Evolutionary conservation across 2,888 invertebrate species (phyloP).

Genomic region (Dusona sp.): DNA sequence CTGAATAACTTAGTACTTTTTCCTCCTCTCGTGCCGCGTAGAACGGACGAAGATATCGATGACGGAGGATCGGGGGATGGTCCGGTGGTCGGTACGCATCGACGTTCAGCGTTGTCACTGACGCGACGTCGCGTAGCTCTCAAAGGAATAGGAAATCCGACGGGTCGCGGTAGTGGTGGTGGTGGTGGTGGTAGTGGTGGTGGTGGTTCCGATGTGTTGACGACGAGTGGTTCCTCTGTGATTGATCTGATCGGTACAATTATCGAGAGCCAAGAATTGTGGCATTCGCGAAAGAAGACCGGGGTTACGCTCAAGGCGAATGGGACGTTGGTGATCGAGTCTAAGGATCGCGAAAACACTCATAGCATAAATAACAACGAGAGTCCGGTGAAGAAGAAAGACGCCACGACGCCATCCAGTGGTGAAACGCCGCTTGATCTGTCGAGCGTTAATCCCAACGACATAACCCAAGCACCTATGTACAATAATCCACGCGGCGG

Average conservation of each 20-base stretch:
- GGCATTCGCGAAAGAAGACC: constrained; percentile 88
- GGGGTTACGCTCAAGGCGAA: constrained; percentile 87
- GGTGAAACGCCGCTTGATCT: constrained; percentile 76
- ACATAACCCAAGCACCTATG: constrained; percentile 87
- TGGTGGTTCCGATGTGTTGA: not conserved
- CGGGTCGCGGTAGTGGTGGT: not conserved
- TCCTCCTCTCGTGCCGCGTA: constrained; percentile 51
- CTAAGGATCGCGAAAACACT: constrained; percentile 68
- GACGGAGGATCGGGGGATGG: constrained; percentile 73
- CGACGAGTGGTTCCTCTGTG: constrained; percentile 42
- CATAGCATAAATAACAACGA: constrained; percentile 75
- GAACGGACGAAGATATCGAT: constrained; percentile 75
- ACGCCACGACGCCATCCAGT: constrained; percentile 44
- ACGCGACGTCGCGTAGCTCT: constrained; percentile 79
- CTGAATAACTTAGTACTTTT: constrained; percentile 15
- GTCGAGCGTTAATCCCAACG: constrained; percentile 77
- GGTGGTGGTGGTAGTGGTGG: not conserved
- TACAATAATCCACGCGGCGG: constrained; percentile 87
- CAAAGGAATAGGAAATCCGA: constrained; percentile 76
- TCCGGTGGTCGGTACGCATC: constrained; percentile 75
- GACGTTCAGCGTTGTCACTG: constrained; percentile 76
- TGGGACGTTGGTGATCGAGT: constrained; percentile 86
- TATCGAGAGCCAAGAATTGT: constrained; percentile 89
- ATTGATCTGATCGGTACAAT: constrained; percentile 89
- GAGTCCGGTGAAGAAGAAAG: constrained; percentile 76